phyloP scores from a whole-genome alignment of 2,888 invertebrate genomes.

The Petrophora chlorosata region DNA sequence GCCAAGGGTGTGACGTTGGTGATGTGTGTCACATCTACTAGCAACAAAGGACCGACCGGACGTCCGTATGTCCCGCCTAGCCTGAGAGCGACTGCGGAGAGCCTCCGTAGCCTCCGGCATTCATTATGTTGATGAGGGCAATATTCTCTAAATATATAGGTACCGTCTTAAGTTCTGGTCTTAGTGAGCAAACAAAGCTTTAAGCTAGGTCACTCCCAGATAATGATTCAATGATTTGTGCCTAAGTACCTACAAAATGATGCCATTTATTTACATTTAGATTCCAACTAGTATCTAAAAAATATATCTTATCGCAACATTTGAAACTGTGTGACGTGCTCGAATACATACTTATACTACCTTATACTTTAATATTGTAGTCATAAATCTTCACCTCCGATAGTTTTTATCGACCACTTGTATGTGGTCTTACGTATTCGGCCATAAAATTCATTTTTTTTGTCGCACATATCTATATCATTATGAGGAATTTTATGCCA shows the following conservation, averaged over 20 bases:
- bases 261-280: neutral
- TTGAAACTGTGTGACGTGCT: constrained; percentile 31
- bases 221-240: neutral
- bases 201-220: constrained; percentile 2
- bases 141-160: too few species aligned
- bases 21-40: constrained; percentile 39
- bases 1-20: constrained; percentile 47
- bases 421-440: constrained; percentile 16
- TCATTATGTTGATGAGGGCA: constrained; percentile 8
- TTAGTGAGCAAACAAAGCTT: too few species aligned
- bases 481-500: too few species aligned
- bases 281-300: constrained; percentile 9
- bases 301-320: constrained; percentile 31
- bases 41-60: constrained; percentile 37
- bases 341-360: neutral
- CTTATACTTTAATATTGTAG: constrained; percentile 24
- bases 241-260: neutral
- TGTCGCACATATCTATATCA: neutral
- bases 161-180: too few species aligned
- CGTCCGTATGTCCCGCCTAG: constrained; percentile 11
- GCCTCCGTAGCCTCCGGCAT: neutral
- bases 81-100: neutral
- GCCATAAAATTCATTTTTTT: constrained; percentile 9
- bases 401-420: constrained; percentile 28
- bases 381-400: constrained; percentile 32